A percentile compares a stretch with the other conserved stretches of the same genome.
phyloP scores from a whole-genome alignment of 2,888 invertebrate genomes.

The Harpalus rufipes region DNA sequence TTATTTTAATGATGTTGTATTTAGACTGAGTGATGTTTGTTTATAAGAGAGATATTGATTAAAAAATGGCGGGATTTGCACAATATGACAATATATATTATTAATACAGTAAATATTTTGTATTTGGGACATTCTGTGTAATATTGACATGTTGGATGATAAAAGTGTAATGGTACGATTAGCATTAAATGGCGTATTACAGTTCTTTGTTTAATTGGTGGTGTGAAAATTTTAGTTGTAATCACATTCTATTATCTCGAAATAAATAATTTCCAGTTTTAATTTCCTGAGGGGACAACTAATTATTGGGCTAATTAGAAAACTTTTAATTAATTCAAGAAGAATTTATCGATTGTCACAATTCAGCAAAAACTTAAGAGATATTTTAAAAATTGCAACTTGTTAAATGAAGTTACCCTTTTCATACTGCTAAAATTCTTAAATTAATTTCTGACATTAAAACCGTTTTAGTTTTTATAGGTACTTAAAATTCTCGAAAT shows the following conservation, averaged over 20 bases:
- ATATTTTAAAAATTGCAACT: not conserved
- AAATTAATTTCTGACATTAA: not conserved
- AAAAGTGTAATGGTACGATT: too few species aligned
- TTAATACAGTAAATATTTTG: too few species aligned
- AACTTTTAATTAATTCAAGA: slow-evolving; percentile 32
- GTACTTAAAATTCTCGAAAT: too few species aligned
- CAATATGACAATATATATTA: too few species aligned
- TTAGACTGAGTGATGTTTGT: not conserved
- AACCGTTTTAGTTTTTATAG: too few species aligned
- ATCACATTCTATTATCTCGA: not conserved
- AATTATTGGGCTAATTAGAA: slow-evolving; percentile 8
- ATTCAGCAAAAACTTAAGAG: slow-evolving; percentile 5
- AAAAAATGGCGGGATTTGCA: not conserved
- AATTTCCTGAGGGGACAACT: not conserved
- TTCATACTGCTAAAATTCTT: not conserved
- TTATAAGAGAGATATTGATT: not conserved
- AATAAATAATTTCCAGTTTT: not conserved
- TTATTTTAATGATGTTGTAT: not conserved
- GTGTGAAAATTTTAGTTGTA: too few species aligned
- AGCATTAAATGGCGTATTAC: too few species aligned
- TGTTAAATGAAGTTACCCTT: not conserved
- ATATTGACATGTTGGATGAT: too few species aligned
- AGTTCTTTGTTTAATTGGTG: too few species aligned
- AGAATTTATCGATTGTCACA: slow-evolving; percentile 37
- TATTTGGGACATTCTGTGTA: too few species aligned